Evolutionary conservation across 2,113 vertebrate species (phyloP).

Genomic region (Dasyprocta punctata): DNA sequence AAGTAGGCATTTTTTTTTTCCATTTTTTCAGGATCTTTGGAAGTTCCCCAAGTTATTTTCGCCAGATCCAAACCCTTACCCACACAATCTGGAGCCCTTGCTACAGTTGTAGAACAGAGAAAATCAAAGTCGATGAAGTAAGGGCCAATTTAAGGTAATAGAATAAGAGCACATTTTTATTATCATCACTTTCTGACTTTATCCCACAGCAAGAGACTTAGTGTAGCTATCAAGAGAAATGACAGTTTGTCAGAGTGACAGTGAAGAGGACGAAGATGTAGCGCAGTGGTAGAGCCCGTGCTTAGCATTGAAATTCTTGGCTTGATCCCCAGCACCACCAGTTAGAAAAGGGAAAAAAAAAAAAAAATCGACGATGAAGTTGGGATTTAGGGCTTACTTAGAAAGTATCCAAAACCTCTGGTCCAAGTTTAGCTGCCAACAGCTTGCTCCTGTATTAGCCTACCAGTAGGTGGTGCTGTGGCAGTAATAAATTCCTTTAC

Average conservation of each 20-base stretch:
- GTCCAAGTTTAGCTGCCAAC: slow-evolving; percentile 7
- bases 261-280: not conserved
- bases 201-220: slow-evolving; percentile 42
- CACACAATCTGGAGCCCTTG: slow-evolving; percentile 76
- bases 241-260: slow-evolving; percentile 42
- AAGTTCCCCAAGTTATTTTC: slow-evolving; percentile 83
- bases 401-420: not conserved
- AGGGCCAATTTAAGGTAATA: slow-evolving; percentile 84
- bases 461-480: slow-evolving; percentile 65
- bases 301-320: not conserved
- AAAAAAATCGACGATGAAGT: not conserved
- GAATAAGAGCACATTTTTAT: slow-evolving; percentile 59
- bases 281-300: not conserved
- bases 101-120: slow-evolving; percentile 80
- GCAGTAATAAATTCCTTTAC: slow-evolving; percentile 57
- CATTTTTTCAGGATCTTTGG: slow-evolving; percentile 82
- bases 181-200: slow-evolving; percentile 58
- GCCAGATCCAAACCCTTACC: slow-evolving; percentile 83
- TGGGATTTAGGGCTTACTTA: not conserved
- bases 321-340: not conserved
- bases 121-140: slow-evolving; percentile 80
- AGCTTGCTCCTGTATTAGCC: not conserved
- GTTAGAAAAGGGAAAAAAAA: not conserved
- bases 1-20: slow-evolving; percentile 74
- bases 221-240: slow-evolving; percentile 25